phyloP scores from a whole-genome alignment of 1,140 invertebrate species.

The Solenopsis invicta region DNA sequence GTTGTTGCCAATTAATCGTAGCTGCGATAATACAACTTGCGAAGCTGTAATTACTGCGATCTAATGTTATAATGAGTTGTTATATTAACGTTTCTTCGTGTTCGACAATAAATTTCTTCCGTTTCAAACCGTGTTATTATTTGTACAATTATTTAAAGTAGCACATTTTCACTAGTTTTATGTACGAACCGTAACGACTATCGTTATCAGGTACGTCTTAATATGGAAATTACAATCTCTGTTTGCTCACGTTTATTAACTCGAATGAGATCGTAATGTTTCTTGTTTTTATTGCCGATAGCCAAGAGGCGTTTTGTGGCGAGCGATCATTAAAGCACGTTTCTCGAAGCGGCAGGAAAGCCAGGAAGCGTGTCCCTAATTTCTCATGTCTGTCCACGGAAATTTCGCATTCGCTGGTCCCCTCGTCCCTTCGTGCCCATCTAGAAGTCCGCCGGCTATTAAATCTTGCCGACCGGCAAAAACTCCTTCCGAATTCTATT shows the following conservation, averaged over 20 bases:
- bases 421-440: constrained; percentile 26
- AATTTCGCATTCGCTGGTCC: constrained; percentile 51
- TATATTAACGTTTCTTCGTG: constrained; percentile 27
- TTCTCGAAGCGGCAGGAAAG: constrained; percentile 19
- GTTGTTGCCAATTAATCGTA: constrained; percentile 48
- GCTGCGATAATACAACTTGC: constrained; percentile 28
- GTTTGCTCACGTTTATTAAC: background rate
- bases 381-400: constrained; percentile 56
- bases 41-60: constrained; percentile 43
- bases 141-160: constrained; percentile 13
- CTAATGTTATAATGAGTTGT: constrained; percentile 42
- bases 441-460: constrained; percentile 77
- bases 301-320: constrained; percentile 3
- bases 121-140: constrained; percentile 16
- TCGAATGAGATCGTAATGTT: background rate
- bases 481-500: constrained; percentile 83
- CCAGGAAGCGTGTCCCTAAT: constrained; percentile 54
- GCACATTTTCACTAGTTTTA: background rate
- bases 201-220: background rate
- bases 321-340: constrained; percentile 52
- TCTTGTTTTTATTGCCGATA: constrained; percentile 25
- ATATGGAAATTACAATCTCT: background rate
- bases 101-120: constrained; percentile 31
- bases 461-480: constrained; percentile 78
- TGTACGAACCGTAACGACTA: background rate